phyloP scores from a whole-genome alignment of 92 coral and sea anemone species.

The Phenganax stokvisi region DNA sequence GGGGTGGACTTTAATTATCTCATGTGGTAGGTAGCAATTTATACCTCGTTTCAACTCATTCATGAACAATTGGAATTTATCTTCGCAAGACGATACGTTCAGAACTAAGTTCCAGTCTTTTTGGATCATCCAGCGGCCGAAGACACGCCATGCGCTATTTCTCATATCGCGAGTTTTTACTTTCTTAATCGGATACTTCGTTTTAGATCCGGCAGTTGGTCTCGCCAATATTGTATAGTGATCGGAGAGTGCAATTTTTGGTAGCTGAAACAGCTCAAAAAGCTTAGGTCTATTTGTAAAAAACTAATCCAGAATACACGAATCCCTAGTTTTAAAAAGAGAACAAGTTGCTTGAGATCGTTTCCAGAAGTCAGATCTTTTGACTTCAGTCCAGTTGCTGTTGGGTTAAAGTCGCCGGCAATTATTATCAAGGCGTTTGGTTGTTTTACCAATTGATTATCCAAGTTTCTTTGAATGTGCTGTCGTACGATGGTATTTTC shows the following conservation, averaged over 20 bases:
- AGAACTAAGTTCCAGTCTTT: background rate
- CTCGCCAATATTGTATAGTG: constrained; percentile 11
- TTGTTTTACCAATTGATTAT: constrained; percentile 7
- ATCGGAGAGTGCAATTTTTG: constrained; percentile 10
- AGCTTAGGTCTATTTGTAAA: constrained; percentile 7
- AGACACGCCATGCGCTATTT: too few species aligned
- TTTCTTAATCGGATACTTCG: background rate
- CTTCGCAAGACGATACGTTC: too few species aligned
- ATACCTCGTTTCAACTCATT: background rate
- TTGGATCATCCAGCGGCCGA: too few species aligned
- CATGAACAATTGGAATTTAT: too few species aligned
- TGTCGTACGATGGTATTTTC: background rate
- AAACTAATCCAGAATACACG: background rate
- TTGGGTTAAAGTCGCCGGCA: background rate
- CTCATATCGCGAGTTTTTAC: background rate
- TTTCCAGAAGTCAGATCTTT: too few species aligned
- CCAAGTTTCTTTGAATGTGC: constrained; percentile 18
- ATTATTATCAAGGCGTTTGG: constrained; percentile 16
- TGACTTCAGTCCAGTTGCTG: background rate
- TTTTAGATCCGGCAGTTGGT: too few species aligned
- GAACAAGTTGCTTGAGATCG: too few species aligned
- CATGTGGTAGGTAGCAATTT: constrained; percentile 5
- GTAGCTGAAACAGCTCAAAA: background rate
- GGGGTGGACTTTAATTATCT: constrained; percentile 7
- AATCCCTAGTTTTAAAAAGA: too few species aligned